A percentile compares a stretch with the other conserved stretches of the same genome.
Conservation (phyloP, 2,113 vertebrate species). For the Pithys albifrons region DNA sequence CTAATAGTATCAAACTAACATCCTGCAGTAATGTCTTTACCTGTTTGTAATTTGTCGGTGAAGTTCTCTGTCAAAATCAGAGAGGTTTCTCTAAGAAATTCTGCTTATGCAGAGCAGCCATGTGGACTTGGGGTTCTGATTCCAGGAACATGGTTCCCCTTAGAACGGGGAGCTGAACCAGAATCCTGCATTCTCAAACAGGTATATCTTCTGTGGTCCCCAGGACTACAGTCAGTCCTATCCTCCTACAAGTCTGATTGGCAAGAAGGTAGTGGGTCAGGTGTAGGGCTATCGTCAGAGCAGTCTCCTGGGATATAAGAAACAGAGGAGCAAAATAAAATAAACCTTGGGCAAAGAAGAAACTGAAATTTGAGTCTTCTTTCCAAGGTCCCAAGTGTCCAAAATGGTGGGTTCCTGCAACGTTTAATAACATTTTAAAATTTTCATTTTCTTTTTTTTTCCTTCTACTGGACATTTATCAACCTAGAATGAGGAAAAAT, state of each 20-base stretch:
- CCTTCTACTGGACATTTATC: not conserved
- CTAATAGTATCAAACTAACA: slow-evolving; percentile 15
- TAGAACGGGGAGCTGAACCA: not conserved
- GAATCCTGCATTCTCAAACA: not conserved
- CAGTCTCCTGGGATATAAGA: not conserved
- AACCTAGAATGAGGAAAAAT: not conserved
- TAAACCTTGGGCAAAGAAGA: not conserved
- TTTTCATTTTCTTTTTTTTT: not conserved
- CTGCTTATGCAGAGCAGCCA: not conserved
- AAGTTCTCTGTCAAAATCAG: not conserved
- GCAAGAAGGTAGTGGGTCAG: not conserved
- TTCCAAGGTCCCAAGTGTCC: not conserved
- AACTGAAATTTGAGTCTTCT: not conserved
- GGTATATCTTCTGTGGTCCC: not conserved
- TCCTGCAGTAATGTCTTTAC: not conserved
- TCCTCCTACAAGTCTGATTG: not conserved
- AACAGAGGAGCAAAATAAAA: not conserved
- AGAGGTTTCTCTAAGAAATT: not conserved
- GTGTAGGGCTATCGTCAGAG: not conserved
- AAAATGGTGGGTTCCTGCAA: not conserved
- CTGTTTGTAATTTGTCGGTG: not conserved
- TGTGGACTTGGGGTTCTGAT: not conserved
- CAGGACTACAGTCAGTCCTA: not conserved
- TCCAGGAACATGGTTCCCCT: not conserved
- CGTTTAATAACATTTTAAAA: not conserved